These are phyloP conservation scores for Caranx melampygus DNA, from an alignment of 2,113 vertebrate species.

Conservation along the genomic window DNA sequence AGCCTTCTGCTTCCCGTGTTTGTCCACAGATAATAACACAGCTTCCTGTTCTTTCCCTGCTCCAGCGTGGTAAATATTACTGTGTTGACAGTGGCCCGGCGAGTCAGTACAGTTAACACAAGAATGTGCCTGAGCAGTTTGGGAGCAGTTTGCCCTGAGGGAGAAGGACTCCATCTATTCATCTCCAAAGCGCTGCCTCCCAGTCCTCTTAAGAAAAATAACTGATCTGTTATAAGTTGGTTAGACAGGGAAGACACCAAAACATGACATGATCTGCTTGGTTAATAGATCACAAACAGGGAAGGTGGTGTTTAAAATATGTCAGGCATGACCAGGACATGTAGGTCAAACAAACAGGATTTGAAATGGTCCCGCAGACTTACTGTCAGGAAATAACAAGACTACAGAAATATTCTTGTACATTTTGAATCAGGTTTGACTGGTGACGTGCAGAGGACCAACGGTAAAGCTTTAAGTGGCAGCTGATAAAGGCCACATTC, in stretches of 20 bases:
- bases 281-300: conserved; percentile 12
- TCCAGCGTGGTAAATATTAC: conserved; percentile 8
- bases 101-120: conserved; percentile 62
- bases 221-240: conserved; percentile 49
- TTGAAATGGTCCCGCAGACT: neutral
- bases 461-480: neutral
- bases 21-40: conserved; percentile 63
- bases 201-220: conserved; percentile 16
- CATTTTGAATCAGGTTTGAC: neutral
- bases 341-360: conserved; percentile 4
- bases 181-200: neutral
- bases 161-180: conserved; percentile 40
- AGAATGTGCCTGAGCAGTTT: conserved; percentile 65
- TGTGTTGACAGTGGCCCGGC: conserved; percentile 28
- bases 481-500: neutral
- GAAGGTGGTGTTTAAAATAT: conserved; percentile 29
- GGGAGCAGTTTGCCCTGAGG: conserved; percentile 56
- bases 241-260: conserved; percentile 10
- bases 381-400: neutral
- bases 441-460: neutral
- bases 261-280: conserved; percentile 13
- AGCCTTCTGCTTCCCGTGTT: conserved; percentile 29
- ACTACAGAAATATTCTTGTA: neutral
- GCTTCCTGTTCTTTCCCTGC: conserved; percentile 62
- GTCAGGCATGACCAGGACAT: conserved; percentile 12